Percentiles rank a stretch among this genome's conserved stretches.
phyloP scores from a whole-genome alignment of 2,888 invertebrate genomes.

The Bombylius major region DNA sequence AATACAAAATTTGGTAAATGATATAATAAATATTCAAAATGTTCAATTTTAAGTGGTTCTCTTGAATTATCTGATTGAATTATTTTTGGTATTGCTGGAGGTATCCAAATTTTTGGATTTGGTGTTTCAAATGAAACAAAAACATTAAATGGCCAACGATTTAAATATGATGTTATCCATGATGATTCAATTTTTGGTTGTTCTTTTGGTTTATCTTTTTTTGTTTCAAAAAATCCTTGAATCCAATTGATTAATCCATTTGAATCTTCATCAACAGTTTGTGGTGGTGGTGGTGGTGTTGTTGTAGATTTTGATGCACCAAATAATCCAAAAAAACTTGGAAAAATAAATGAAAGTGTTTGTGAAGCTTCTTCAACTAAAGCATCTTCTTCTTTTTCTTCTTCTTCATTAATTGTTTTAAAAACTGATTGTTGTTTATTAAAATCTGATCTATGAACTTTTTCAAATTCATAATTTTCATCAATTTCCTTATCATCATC shows the following conservation, averaged over 20 bases:
- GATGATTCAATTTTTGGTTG: conserved; percentile 3
- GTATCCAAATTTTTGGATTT: not conserved
- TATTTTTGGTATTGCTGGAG: conserved; percentile 12
- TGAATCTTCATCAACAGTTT: not conserved
- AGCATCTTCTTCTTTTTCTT: conserved; percentile 18
- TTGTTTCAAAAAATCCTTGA: conserved; percentile 19
- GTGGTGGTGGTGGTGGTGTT: not conserved
- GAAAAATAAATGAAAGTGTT: not conserved
- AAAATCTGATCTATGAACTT: conserved; percentile 12
- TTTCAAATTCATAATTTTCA: conserved; percentile 12
- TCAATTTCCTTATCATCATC: conserved; percentile 6
- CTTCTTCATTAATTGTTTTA: conserved; percentile 10
- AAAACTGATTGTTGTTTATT: conserved; percentile 2
- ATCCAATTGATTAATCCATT: conserved; percentile 30
- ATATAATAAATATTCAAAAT: conserved; percentile 48
- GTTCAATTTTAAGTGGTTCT: conserved; percentile 23
- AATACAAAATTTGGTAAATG: conserved; percentile 55
- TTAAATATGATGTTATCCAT: conserved; percentile 22
- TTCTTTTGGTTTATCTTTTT: not conserved
- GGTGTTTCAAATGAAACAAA: conserved; percentile 25
- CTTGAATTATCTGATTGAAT: conserved; percentile 7
- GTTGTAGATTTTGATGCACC: not conserved
- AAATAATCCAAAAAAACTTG: not conserved
- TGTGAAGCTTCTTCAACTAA: conserved; percentile 5
- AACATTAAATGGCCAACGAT: conserved; percentile 33